These are phyloP conservation scores for Antheraea pernyi DNA, from an alignment of 1,140 invertebrate genomes.

Conservation along the genomic window DNA sequence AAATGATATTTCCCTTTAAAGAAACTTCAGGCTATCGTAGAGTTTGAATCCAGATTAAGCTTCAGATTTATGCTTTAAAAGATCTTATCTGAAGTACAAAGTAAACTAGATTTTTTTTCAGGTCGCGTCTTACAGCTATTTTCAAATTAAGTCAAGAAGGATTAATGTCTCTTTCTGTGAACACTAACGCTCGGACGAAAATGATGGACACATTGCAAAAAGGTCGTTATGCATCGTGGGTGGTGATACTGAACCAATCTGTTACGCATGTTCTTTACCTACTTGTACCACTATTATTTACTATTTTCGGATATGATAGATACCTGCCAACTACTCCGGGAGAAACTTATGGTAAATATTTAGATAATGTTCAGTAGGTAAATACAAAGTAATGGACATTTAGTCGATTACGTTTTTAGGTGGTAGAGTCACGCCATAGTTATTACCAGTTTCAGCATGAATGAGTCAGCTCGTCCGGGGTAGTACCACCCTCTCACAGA, in stretches of 20 bases:
- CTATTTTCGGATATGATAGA: conserved; percentile 29
- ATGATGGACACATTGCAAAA: conserved; percentile 24
- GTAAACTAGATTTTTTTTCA: conserved; percentile 7
- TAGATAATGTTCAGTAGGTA: background rate
- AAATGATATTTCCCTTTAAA: too few species aligned
- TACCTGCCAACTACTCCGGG: conserved; percentile 41
- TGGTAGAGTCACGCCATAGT: too few species aligned
- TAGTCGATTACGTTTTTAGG: too few species aligned
- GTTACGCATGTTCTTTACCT: conserved; percentile 30
- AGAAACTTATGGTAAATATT: conserved; percentile 33
- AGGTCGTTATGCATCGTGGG: conserved; percentile 27
- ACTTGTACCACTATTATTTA: conserved; percentile 35
- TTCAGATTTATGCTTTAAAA: too few species aligned
- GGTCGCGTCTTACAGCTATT: conserved; percentile 25
- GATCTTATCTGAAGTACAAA: background rate
- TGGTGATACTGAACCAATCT: conserved; percentile 29
- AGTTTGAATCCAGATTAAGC: too few species aligned
- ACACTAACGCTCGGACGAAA: conserved; percentile 16
- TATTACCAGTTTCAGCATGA: too few species aligned
- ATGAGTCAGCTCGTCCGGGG: too few species aligned
- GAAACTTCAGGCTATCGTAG: too few species aligned
- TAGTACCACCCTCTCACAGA: too few species aligned
- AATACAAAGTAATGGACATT: background rate
- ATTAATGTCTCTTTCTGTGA: conserved; percentile 19
- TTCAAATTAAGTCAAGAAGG: conserved; percentile 33